Evolutionary conservation across 2,113 vertebrate species (phyloP), one percentile per base, ranked within the genome.

Genomic region (Coptodon rendalli): DNA sequence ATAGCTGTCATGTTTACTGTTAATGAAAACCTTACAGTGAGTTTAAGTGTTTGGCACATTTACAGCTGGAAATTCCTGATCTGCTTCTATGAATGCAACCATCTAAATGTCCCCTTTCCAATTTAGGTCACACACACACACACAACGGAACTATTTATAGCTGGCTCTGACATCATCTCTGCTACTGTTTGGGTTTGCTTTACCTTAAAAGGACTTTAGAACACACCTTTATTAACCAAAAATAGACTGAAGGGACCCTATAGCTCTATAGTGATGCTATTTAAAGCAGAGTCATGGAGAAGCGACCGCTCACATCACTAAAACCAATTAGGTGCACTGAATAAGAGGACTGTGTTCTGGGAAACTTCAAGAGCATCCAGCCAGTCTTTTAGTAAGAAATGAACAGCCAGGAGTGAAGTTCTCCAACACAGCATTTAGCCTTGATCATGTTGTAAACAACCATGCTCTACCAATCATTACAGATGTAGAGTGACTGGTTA

Each of bases 361-460:
- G 16, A 78, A 50, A 31, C 14, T 19, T 1, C 40, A 29, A 27
- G 38, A 50, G 24, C 29, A 78, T 31, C 14, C 9, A 19, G 57
- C 7, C 7, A 43, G 12, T 27, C 45, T 4, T 7, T 56, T 61
- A 9, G 45, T 11, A 48, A 54, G n/a, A 87, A 83, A 91, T 90
- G 45, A 90, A 87, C 83, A 88, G 57, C 56, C 78, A 82, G 38
- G 5, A 5, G 36, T 56, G 34, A 13, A 7, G 78, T 14, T 61
- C 31, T 53, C 17, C 22, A 87, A 78, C 73, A 52, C 9, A 63
- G 27, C 52, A 48, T 86, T 90, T 76, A 88, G 29, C 27, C 31
- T 16, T 6, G 19, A 59, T 68, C 17, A n/a, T 22, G 89, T 29
- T 80, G 84, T 91, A 89, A 94, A 92, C 87, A 84, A 13, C 68